A percentile compares a stretch with the other conserved stretches of the same genome.
phyloP scores from a whole-genome alignment of 1,140 invertebrate genomes.

The Neotoxoptera formosana region DNA sequence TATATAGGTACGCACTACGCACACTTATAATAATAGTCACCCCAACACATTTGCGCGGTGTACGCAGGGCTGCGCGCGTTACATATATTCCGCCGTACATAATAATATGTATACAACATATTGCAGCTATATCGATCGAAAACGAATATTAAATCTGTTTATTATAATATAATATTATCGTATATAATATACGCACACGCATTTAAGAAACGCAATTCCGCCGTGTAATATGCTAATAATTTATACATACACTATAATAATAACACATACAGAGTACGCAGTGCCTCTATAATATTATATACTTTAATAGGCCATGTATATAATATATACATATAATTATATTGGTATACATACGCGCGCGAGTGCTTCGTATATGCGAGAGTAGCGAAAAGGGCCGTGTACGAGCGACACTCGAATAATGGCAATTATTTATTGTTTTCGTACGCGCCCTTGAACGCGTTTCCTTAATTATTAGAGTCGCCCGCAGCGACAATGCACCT shows the following conservation, averaged over 20 bases:
- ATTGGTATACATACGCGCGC: neutral
- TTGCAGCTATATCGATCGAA: neutral
- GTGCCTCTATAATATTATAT: neutral
- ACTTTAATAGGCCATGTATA: neutral
- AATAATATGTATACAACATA: neutral
- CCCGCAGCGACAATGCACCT: too few species aligned
- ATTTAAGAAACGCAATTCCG: neutral
- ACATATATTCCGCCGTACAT: neutral
- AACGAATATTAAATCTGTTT: neutral
- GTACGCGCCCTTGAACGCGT: neutral
- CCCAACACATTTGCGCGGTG: neutral
- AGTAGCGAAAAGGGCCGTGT: neutral
- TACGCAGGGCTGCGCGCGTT: neutral
- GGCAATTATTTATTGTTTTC: constrained; percentile 17
- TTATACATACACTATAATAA: too few species aligned
- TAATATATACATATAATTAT: neutral
- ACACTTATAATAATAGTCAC: neutral
- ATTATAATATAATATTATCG: too few species aligned
- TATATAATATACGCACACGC: neutral
- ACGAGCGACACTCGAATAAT: neutral
- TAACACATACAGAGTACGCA: neutral
- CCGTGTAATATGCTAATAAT: neutral
- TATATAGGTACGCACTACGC: neutral
- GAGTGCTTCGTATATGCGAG: neutral
- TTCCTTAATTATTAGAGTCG: neutral